Conservation (phyloP, 2,797 vertebrate species). For the Poecile montanus region DNA sequence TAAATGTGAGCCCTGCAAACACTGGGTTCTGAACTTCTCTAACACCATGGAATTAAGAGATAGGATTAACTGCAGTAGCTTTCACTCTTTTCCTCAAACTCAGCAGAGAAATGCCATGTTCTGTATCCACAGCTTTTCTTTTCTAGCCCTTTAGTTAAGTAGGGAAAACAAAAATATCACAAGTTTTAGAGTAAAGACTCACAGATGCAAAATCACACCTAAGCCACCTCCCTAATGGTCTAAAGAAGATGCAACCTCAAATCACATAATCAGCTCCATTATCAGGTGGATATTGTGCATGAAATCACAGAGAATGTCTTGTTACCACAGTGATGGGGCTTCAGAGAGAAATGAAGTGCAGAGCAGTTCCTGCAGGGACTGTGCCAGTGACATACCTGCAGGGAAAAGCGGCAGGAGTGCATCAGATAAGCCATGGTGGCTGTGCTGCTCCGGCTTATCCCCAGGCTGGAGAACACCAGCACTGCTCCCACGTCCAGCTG, state of each 20-base stretch:
- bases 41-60: background rate
- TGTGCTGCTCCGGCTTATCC: constrained; percentile 82
- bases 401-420: constrained; percentile 74
- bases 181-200: background rate
- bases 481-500: constrained; percentile 56
- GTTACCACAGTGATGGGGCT: background rate
- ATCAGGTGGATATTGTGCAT: background rate
- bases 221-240: background rate
- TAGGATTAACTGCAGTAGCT: background rate
- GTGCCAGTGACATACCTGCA: constrained; percentile 75
- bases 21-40: background rate
- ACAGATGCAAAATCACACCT: background rate
- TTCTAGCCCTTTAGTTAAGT: background rate
- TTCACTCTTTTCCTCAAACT: background rate
- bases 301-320: background rate
- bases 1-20: background rate
- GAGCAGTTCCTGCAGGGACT: background rate
- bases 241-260: background rate
- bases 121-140: background rate
- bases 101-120: background rate
- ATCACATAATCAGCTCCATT: background rate
- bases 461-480: constrained; percentile 82
- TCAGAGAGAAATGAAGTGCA: background rate
- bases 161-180: background rate
- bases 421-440: constrained; percentile 84